Conservation (phyloP, 2,797 vertebrate genomes). For the Phoebastria nigripes region DNA sequence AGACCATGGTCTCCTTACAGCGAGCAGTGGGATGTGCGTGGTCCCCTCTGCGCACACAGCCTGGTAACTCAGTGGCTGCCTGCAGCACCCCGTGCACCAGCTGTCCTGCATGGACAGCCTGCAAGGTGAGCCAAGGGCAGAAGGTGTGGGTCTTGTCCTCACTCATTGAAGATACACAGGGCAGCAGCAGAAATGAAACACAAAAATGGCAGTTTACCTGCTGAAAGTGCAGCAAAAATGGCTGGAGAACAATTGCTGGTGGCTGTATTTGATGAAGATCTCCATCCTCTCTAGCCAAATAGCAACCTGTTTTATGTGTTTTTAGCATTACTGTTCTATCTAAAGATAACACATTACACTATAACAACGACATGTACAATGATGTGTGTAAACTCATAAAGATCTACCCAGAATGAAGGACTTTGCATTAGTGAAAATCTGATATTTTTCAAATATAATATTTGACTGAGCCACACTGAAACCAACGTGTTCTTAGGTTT, state of each 20-base stretch:
- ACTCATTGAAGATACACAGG: not conserved
- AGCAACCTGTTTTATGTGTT: not conserved
- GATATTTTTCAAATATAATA: not conserved
- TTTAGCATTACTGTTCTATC: not conserved
- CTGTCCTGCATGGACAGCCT: not conserved
- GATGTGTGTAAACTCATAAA: not conserved
- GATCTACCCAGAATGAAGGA: not conserved
- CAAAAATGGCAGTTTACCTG: not conserved
- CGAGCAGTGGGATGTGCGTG: fast-evolving
- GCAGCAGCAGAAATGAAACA: not conserved
- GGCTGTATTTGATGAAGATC: not conserved
- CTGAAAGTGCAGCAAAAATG: not conserved
- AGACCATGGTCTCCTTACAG: not conserved
- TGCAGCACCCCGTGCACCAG: not conserved
- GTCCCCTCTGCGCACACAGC: fast-evolving
- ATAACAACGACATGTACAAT: not conserved
- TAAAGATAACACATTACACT: not conserved
- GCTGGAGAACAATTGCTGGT: not conserved
- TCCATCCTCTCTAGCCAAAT: not conserved
- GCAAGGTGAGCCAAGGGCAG: not conserved
- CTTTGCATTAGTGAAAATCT: not conserved
- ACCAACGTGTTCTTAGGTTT: not conserved
- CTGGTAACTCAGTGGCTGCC: not conserved
- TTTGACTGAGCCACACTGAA: not conserved
- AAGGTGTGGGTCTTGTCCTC: not conserved